Evolutionary conservation across 2,113 vertebrate genomes (phyloP), one percentile per base, ranked within the genome.

Genomic region (Haemorhous mexicanus): DNA sequence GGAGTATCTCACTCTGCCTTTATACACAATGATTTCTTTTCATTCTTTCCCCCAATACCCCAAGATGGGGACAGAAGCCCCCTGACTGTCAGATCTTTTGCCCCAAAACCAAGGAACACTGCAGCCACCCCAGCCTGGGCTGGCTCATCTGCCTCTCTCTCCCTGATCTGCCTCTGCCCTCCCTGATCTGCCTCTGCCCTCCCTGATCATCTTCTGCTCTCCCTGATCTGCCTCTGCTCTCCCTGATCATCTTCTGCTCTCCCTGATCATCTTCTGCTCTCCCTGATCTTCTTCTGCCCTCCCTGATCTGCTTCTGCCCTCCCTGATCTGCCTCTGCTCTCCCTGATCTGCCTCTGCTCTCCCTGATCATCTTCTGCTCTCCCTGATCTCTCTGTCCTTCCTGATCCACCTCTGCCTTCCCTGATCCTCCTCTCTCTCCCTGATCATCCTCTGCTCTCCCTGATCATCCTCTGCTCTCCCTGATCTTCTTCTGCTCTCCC

Each of bases 91-190:
- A 59, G 24, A 39, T 11, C 33, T 35, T 32, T 8, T 43, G 35
- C 47, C 62, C 18, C 56, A 35, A 58, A 67, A 35, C 11, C 0
- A 4, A 15, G 12, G 32, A 6, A 30, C 18, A 0, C 43, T 41
- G 32, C 33, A n/a, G 14, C 16, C 58, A 19, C 22, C 12, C 17
- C 0, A 1, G 4, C 56, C 61, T 32, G 6, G 68, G 41, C 6
- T 82, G 58, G 28, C 16, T 59, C 32, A 52, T 14, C 69, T 18
- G 1, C 14, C n/a, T 17, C 3, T 41, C 21, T 0, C 39, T 41
- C 9, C 41, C 41, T 39, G n/a, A 61, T 22, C 32, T 3, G 0
- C 33, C 0, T 39, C 27, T 37, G 13, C 2, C 1, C 16, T 39
- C 3, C 27, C 33, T 56, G 50, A 50, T 15, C 68, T 16, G 1